phyloP scores from a whole-genome alignment of 2,113 vertebrate species.

The Rhegmatorhina hoffmannsi region DNA sequence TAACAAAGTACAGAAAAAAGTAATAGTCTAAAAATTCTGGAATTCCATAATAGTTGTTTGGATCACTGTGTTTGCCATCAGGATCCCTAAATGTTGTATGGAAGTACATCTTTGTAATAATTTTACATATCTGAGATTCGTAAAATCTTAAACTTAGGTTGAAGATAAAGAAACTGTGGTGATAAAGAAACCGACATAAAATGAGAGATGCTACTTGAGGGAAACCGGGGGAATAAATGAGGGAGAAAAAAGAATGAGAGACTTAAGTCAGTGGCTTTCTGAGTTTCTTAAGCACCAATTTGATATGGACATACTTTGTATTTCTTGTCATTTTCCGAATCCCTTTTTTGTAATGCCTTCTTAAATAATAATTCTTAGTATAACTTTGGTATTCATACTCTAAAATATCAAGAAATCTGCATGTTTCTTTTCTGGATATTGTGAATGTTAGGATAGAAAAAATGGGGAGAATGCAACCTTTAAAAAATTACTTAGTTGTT shows the following conservation, averaged over 20 bases:
- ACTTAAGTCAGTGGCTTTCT: not conserved
- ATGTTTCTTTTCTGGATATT: not conserved
- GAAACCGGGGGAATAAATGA: not conserved
- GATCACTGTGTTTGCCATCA: not conserved
- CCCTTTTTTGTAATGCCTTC: not conserved
- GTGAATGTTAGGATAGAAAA: not conserved
- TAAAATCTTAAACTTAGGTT: not conserved
- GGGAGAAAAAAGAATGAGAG: not conserved
- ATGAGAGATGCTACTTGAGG: not conserved
- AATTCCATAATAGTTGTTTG: not conserved
- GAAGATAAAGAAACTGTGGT: not conserved
- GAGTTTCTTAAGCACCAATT: not conserved
- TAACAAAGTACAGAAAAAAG: not conserved
- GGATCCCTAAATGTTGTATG: not conserved
- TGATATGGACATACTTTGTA: not conserved
- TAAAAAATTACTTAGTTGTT: not conserved
- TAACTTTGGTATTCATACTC: not conserved
- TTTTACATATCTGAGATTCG: not conserved
- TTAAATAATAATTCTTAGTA: not conserved
- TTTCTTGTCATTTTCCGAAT: not conserved
- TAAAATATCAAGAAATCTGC: not conserved
- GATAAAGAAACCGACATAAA: not conserved
- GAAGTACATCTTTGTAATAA: not conserved
- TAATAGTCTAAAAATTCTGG: not conserved
- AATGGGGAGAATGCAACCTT: not conserved